Base-by-base conservation (phyloP, 2,113 vertebrate genomes). In the Redunca redunca region DNA sequence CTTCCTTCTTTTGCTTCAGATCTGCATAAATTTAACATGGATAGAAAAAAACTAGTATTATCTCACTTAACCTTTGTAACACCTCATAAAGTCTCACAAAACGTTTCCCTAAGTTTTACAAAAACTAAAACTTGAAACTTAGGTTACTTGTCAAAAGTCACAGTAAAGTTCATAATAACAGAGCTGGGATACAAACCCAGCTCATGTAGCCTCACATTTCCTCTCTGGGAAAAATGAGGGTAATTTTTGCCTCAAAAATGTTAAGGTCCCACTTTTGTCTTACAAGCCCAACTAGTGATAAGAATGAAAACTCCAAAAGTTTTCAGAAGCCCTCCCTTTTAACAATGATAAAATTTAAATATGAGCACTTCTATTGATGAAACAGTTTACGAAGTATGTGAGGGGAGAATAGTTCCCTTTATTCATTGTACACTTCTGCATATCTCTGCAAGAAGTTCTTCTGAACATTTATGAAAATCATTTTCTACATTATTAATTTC, bases 401-500 rank as follows among this genome's bases (percentile, higher is more conserved):
- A 82, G 9, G n/a, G n/a, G 16, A 96, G 50, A 90, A 48, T 91
- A 83, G 91, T 98, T 86, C 52, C 74, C 90, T 48, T 96, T 94
- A 89, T 60, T 95, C 78, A 94, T 28, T 26, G 4, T 95, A 88
- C 77, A 88, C 95, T 94, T 90, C 83, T 96, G 71, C 46, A 91
- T 88, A 97, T 88, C 83, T 71, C 74, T 95, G 43, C 84, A 84
- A 64, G 16, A 80, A 93, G 89, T 82, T 30, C 91, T 64, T 97
- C 97, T 95, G 95, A 33, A 93, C 74, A 97, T 90, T 85, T 96
- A 96, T 74, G 96, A 97, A 82, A 97, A 97, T 50, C 93, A 98
- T 90, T 48, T 94, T 98, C 97, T 78, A 93, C 97, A 92, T 94
- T 98, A 97, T 98, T 98, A 85, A 90, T 95, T 98, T 95, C 83